Conservation (phyloP, 2,888 invertebrate species). For the Caenorhabditis sulstoni region DNA sequence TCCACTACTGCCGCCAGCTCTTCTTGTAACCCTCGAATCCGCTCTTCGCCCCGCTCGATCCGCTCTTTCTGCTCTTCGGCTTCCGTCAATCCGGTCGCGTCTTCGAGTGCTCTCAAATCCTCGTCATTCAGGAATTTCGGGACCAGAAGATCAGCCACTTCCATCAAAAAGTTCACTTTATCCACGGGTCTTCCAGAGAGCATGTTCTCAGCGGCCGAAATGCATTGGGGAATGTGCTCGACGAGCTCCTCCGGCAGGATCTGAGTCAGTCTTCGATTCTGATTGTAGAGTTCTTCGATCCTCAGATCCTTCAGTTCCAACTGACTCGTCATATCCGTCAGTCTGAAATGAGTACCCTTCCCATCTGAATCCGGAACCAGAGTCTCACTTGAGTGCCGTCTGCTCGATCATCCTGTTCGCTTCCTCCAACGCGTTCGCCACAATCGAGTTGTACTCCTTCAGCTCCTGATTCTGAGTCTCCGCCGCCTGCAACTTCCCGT, state of each 20-base stretch:
- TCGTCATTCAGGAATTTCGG: constrained; percentile 38
- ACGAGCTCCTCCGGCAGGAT: constrained; percentile 41
- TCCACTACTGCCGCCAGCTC: constrained; percentile 43
- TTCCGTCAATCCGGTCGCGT: constrained; percentile 35
- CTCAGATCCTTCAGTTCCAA: constrained; percentile 36
- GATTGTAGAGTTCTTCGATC: constrained; percentile 42
- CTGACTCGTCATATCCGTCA: constrained; percentile 49
- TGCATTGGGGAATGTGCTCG: constrained; percentile 22
- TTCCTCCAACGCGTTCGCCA: constrained; percentile 68
- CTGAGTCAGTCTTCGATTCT: constrained; percentile 54
- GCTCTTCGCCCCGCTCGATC: constrained; percentile 20
- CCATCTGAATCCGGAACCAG: too few species aligned
- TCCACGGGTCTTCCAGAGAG: constrained; percentile 29
- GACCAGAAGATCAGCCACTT: constrained; percentile 34
- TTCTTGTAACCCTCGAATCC: constrained; percentile 31
- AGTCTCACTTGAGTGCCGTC: constrained; percentile 66
- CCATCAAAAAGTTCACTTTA: constrained; percentile 33
- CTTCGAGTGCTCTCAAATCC: constrained; percentile 28
- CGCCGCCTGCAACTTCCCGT: constrained; percentile 64
- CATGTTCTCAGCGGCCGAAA: constrained; percentile 34
- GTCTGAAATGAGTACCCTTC: constrained; percentile 16
- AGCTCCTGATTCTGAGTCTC: constrained; percentile 76
- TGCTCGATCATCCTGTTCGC: constrained; percentile 76
- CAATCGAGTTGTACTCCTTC: constrained; percentile 62
- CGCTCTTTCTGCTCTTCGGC: constrained; percentile 34